Percentiles rank a stretch among this genome's conserved stretches.
These are phyloP conservation scores for Adelphocoris suturalis DNA, from an alignment of 2,888 invertebrate genomes.

Conservation along the genomic window DNA sequence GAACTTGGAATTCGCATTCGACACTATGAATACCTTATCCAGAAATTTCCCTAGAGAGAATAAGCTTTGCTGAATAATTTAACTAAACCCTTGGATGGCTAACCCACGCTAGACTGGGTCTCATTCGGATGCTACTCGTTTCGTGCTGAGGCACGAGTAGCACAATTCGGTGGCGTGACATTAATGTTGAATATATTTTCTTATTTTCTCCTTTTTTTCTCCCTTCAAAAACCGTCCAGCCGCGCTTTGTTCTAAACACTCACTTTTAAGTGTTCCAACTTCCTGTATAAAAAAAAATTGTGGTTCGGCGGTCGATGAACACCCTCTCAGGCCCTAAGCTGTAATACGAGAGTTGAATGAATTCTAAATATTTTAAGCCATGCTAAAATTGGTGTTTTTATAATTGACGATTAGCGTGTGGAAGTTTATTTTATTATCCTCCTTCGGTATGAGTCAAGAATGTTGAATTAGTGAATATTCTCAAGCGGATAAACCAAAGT, in stretches of 20 bases:
- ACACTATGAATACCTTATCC: too few species aligned
- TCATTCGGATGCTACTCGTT: constrained; percentile 13
- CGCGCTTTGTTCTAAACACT: neutral
- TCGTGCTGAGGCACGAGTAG: neutral
- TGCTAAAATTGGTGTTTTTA: too few species aligned
- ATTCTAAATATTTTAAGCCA: too few species aligned
- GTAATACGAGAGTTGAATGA: neutral
- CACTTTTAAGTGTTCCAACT: neutral
- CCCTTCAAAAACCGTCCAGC: neutral
- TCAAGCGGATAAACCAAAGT: too few species aligned
- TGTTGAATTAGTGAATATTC: too few species aligned
- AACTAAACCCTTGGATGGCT: too few species aligned
- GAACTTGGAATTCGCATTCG: too few species aligned
- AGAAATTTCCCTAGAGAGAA: too few species aligned
- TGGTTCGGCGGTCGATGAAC: neutral
- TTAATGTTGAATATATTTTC: constrained; percentile 3
- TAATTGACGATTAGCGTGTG: too few species aligned
- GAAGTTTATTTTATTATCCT: too few species aligned
- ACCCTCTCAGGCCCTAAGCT: neutral
- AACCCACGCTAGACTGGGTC: neutral
- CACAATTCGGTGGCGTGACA: constrained; percentile 27
- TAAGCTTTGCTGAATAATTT: too few species aligned
- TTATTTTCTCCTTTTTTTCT: neutral
- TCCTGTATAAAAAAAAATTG: constrained; percentile 8
- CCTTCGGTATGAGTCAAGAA: too few species aligned